Evolutionary conservation across 2,888 invertebrate species (phyloP).

Genomic region (Thecophora atra): DNA sequence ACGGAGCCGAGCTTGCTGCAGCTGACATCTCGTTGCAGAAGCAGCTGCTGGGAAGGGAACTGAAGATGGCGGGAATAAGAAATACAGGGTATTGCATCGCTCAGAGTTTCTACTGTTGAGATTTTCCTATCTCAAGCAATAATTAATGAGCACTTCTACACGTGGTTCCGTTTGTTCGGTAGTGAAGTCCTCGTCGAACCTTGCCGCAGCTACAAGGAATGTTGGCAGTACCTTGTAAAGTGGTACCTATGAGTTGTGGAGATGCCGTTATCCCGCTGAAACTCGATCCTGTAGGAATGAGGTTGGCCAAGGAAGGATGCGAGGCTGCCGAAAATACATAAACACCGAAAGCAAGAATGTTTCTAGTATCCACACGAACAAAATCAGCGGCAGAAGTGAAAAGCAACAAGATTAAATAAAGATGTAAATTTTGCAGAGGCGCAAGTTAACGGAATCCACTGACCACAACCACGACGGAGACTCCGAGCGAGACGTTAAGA

Average conservation of each 20-base stretch:
- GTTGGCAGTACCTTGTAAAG: constrained; percentile 10
- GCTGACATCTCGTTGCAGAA: background rate
- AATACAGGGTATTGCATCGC: background rate
- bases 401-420: constrained; percentile 6
- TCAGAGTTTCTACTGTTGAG: no score
- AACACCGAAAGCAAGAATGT: constrained; percentile 20
- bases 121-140: no score
- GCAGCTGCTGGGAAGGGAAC: background rate
- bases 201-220: no score
- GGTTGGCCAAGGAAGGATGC: constrained; percentile 6
- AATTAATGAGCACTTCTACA: no score
- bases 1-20: background rate
- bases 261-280: no score
- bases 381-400: constrained; percentile 9
- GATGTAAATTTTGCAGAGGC: constrained; percentile 30
- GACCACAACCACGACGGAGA: constrained; percentile 22
- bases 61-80: background rate
- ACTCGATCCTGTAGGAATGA: no score
- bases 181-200: no score
- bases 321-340: constrained; percentile 5
- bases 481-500: background rate
- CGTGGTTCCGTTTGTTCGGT: no score
- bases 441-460: constrained; percentile 29
- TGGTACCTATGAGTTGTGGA: background rate
- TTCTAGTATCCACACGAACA: background rate